Percentiles rank a stretch among this genome's conserved stretches.
phyloP scores from a whole-genome alignment of 2,888 invertebrate genomes.

The Cephus nigrinus region DNA sequence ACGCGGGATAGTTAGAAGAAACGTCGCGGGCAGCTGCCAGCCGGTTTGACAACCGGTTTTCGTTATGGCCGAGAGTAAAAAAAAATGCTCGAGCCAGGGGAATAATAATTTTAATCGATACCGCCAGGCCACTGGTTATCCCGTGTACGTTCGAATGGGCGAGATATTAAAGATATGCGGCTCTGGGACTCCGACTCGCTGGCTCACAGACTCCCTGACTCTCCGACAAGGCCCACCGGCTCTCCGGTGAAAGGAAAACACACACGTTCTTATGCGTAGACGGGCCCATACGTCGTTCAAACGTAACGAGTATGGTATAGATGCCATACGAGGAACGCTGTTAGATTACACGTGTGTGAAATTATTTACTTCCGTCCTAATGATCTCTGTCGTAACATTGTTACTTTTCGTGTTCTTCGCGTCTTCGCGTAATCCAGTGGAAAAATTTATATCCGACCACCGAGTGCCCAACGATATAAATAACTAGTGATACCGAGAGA shows the following conservation, averaged over 20 bases:
- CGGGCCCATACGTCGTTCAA: background rate
- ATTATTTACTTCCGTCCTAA: background rate
- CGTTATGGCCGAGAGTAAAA: conserved; percentile 32
- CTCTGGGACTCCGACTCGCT: conserved; percentile 12
- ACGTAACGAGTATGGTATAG: background rate
- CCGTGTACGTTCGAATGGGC: conserved; percentile 23
- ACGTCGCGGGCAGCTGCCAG: conserved; percentile 23
- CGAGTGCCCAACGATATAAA: background rate
- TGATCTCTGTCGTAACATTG: background rate
- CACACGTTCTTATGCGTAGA: conserved; percentile 27
- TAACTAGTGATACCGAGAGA: background rate
- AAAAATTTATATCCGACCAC: background rate
- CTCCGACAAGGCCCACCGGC: conserved; percentile 49
- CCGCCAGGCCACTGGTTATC: conserved; percentile 44
- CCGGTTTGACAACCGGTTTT: conserved; percentile 27
- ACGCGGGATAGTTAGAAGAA: background rate
- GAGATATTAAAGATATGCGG: conserved; percentile 53
- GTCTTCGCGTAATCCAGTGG: background rate
- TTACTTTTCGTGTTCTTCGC: background rate
- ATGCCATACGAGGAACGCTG: background rate
- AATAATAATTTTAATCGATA: conserved; percentile 57
- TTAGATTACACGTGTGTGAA: background rate
- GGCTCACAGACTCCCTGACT: conserved; percentile 11
- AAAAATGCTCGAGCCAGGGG: conserved; percentile 47
- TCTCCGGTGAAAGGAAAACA: conserved; percentile 61